Base-by-base conservation (phyloP, 1,140 invertebrate species). In the Brachionus manjavacas region DNA sequence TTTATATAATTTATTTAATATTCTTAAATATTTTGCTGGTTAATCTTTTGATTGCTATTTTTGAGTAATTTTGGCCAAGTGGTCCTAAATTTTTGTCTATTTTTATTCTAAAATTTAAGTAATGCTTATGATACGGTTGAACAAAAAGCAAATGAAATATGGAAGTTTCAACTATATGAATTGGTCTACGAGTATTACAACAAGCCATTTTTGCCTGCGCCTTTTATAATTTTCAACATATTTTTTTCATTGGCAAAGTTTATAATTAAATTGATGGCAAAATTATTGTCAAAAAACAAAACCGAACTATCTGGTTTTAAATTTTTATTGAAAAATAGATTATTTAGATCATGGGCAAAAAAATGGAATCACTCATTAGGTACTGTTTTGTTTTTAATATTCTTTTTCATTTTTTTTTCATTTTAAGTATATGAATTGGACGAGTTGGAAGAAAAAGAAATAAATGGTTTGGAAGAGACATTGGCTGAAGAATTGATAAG, bases 21-120 rank as follows among this genome's bases (percentile, higher is more conserved):
- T 64, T 81, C 41, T 23, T 81, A 28, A 81, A 81, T 25, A 81
- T 81, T 81, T 23, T 81, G 23, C 41, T 81, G 3, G 55, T 81
- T 14, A 81, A 81, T 43, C 52, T 81, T 41, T 60, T 81, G 12
- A 81, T 81, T 64, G 79, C 79, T 25, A 81, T 81, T 68, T 81
- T 81, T 49, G 60, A 81, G 79, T 81, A 81, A 81, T n/a, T 20
- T 23, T 81, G 0, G 4, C 8, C 20, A 14, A n/a, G 16, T 20
- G 12, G 16, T 28, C 9, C 9, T 52, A 28, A 81, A 60, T 39
- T 20, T 35, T 68, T 35, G 8, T n/a, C 16, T 43, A 60, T 60
- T 60, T 81, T 43, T 14, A 41, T 60, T 25, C n/a, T 64, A 2
- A 35, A 28, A 35, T 35, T 35, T 35, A 35, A 81, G 79, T 6